Evolutionary conservation across 2,888 invertebrate species (phyloP), one percentile per base, ranked within the genome.

Genomic region (Orthosia cruda): DNA sequence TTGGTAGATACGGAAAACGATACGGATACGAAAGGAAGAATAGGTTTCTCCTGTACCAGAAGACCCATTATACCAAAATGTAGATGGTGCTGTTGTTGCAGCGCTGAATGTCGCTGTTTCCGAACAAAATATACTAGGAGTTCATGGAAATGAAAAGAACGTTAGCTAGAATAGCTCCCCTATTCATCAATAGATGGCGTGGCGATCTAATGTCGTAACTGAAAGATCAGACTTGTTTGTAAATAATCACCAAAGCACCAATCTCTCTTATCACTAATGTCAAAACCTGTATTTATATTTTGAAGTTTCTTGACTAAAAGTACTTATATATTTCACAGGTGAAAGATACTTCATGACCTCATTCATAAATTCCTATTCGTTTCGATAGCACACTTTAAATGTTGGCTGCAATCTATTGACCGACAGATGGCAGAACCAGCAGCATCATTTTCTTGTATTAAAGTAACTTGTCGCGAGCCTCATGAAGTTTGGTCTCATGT

Each of bases 41-140:
- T 96, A 95, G 85, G 96, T 97, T 0, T 97, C 96, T 55, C 97
- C 97, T 4, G 93, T 96, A 50, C 97, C 93, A 72, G 96, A 92
- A 92, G 97, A 91, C 47, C 97, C 93, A 12, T 89, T 96, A 66
- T 23, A 15, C 5, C 1, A 50, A 61, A n/a, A 7, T 40, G 0
- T 26, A 74, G 57, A n/a, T 73, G 65, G 32, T 65, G 50, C 23
- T 65, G 26, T 12, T 9, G 20, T 4, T 54, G 32, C 45, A 16
- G 9, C 23, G 15, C 1, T n/a, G 16, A 81, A 78, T 80, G 77
- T 40, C 77, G 2, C 81, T 78, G 16, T 55, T 49, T 15, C 7
- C 15, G 1, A 23, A 1, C 20, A 52, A 32, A 7, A 3, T 0
- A 9, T 55, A 61, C 61, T 40, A 62, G 23, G 57, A 74, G 18